Percentiles rank a stretch among this genome's conserved stretches.
phyloP scores from a whole-genome alignment of 2,888 invertebrate species.

The Trachelus troglodyta region DNA sequence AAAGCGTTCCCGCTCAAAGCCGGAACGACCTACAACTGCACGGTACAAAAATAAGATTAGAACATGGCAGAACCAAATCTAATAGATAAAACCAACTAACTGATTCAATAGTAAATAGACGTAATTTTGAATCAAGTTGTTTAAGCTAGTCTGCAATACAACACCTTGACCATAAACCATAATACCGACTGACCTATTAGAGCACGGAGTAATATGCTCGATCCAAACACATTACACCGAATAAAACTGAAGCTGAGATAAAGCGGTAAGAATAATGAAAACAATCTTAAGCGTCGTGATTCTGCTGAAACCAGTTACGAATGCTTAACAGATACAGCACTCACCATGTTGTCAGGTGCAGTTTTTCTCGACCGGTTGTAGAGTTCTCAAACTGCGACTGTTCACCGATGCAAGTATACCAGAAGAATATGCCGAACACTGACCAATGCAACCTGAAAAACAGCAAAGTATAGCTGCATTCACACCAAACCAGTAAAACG shows the following conservation, averaged over 20 bases:
- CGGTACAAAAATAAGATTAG: neutral
- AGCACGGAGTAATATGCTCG: neutral
- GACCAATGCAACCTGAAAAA: neutral
- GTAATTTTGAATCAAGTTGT: neutral
- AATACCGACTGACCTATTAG: neutral
- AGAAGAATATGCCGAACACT: neutral
- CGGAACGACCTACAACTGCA: neutral
- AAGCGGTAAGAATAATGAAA: neutral
- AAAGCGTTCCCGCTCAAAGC: neutral
- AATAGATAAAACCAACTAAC: neutral
- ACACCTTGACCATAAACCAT: neutral
- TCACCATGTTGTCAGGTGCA: neutral
- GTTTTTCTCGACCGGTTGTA: neutral
- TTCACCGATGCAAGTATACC: neutral
- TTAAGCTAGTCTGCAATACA: neutral
- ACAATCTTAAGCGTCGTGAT: neutral
- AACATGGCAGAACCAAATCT: neutral
- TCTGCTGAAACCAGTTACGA: neutral
- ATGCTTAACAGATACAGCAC: neutral
- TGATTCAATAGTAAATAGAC: neutral
- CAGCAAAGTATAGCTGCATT: neutral
- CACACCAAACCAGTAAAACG: neutral
- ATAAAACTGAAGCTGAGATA: neutral
- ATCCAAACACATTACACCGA: neutral
- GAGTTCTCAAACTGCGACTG: neutral